Evolutionary conservation across 2,113 vertebrate genomes (phyloP), one percentile per base, ranked within the genome.

Genomic region (Anoplopoma fimbria): DNA sequence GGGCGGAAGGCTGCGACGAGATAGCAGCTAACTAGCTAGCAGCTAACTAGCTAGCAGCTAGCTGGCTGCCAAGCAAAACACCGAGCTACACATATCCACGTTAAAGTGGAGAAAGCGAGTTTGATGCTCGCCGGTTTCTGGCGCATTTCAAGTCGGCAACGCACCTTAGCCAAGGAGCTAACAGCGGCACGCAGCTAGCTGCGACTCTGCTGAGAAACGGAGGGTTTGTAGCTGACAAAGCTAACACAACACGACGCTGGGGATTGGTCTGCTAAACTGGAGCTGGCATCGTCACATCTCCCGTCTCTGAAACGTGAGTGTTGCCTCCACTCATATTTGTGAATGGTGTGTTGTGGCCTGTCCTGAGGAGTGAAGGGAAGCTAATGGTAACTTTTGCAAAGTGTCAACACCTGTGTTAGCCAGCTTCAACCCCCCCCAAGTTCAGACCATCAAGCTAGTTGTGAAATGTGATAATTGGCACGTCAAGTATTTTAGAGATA

Each of bases 221-320:
- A 61, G 49, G 72, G 75, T 71, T 64, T 55, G 0, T 23, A 38
- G 77, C 85, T 64, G 64, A 73, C 49, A 9, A 65, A 72, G 85
- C 69, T 55, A 69, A 60, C 73, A 33, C 14, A 23, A 58, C 2
- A 72, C 55, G 13, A 9, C 79, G 10, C 31, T 31, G 42, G 67
- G 55, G 34, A 79, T n/a, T n/a, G n/a, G 47, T 31, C 45, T 68
- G 73, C 29, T 85, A 89, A 83, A 77, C 87, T 90, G 87, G 89
- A 94, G 88, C 89, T 85, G 89, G 79, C 84, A 75, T 86, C 89
- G 88, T 38, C 49, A 83, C 79, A 51, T 64, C 33, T 77, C 45
- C 49, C 19, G 29, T 70, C 27, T 81, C 75, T 65, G 74, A 84
- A 79, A 91, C 77, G 93, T 91, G 90, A 1, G 92, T 89, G 6